Base-by-base conservation (phyloP, 2,888 invertebrate species). In the Ferrisia virgata region DNA sequence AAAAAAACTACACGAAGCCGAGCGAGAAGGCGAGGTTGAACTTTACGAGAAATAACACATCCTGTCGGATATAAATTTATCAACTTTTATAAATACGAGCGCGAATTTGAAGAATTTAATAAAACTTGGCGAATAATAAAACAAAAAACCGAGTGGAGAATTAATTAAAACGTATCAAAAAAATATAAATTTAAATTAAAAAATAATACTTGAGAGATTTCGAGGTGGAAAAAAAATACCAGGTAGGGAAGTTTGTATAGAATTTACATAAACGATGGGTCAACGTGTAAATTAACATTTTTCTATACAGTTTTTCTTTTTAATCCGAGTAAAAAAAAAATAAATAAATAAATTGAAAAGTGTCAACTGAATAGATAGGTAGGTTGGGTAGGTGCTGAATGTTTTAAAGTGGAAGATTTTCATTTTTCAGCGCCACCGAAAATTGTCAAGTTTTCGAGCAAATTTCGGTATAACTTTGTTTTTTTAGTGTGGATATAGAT, bases 131-230 rank as follows among this genome's bases (percentile, higher is more conserved):
- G 33, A 72, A 72, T 33, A 72, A 33, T 72, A 33, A 33, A 33
- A n/a, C n/a, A n/a, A n/a, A n/a, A n/a, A 72, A 33, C 72, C 5
- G 22, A 47, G 13, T 33, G n/a, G 72, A 1, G 33, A 72, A 72
- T 31, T 72, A 72, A 72, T 72, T 72, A 72, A 72, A 72, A 72
- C 72, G 72, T 72, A 72, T 72, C 72, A 72, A 72, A 72, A 72
- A 72, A 72, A 36, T 72, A 72, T 72, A 72, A 72, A 72, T 72
- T 72, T 72, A 72, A 72, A 72, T 72, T 72, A 72, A 72, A 72
- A 72, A 72, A 72, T 72, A 72, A 72, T 72, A 72, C 72, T 33
- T 72, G 72, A 15, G 33, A 31, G n/a, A 33, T 72, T 72, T 72
- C 22, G 18, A 28, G 28, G 28, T 11, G 18, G 31, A 9, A 47